Evolutionary conservation across 2,888 invertebrate genomes (phyloP).

Genomic region (Plagodis dolabraria): DNA sequence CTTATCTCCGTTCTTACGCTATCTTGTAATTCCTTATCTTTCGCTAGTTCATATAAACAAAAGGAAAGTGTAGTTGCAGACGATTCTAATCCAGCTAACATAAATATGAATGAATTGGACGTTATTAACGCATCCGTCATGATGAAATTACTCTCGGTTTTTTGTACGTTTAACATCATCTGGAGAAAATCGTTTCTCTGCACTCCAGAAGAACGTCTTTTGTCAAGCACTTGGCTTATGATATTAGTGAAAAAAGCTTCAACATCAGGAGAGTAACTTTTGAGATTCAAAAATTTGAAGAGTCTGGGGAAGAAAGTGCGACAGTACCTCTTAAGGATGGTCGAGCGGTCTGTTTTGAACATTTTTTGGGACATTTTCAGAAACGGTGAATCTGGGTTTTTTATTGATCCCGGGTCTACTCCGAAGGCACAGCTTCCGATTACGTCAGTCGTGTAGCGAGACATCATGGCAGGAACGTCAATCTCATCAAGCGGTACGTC

Average conservation of each 20-base stretch:
- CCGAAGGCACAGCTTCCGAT: conserved; percentile 80
- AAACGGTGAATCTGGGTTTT: conserved; percentile 71
- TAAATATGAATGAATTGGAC: conserved; percentile 81
- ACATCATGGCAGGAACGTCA: conserved; percentile 69
- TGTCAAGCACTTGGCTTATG: conserved; percentile 70
- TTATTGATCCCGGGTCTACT: conserved; percentile 71
- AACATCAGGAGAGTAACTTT: conserved; percentile 69
- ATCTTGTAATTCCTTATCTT: conserved; percentile 68
- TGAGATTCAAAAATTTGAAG: conserved; percentile 74
- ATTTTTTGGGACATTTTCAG: conserved; percentile 76
- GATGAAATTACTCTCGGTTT: conserved; percentile 59
- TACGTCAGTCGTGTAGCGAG: conserved; percentile 75
- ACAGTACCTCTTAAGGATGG: conserved; percentile 73
- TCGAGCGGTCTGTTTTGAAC: conserved; percentile 68
- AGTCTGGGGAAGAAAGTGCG: conserved; percentile 72
- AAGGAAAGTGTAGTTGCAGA: conserved; percentile 76
- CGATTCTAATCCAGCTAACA: conserved; percentile 78
- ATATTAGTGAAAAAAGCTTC: conserved; percentile 72
- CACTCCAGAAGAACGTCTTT: conserved; percentile 62
- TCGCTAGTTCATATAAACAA: conserved; percentile 75
- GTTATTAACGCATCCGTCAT: conserved; percentile 80
- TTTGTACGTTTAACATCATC: conserved; percentile 77
- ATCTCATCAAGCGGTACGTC: conserved; percentile 58
- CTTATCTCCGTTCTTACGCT: conserved; percentile 62
- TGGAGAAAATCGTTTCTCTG: conserved; percentile 75